A percentile compares a stretch with the other conserved stretches of the same genome.
phyloP scores from a whole-genome alignment of 2,888 invertebrate species.

The Scaptomyza tumidula region DNA sequence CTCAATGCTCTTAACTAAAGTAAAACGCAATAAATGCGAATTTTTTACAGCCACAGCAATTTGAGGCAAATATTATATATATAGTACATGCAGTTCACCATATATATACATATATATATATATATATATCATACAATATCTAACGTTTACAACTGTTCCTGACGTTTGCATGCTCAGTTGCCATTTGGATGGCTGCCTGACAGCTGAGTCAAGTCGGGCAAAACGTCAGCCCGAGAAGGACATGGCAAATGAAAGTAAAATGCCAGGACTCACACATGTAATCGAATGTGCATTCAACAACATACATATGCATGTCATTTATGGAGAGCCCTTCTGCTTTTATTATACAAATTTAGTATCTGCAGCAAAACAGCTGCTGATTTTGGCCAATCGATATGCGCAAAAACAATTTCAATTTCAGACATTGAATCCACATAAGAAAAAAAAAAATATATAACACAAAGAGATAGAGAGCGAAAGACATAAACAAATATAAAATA shows the following conservation, averaged over 20 bases:
- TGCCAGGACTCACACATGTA: constrained; percentile 34
- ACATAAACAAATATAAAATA: constrained; percentile 44
- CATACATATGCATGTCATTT: background rate
- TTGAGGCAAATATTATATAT: constrained; percentile 6
- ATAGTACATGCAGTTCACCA: constrained; percentile 22
- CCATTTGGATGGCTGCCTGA: constrained; percentile 75
- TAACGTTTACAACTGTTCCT: constrained; percentile 64
- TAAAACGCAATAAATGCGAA: constrained; percentile 35
- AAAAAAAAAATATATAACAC: background rate
- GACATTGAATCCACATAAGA: constrained; percentile 22
- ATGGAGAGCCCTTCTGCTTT: constrained; percentile 8
- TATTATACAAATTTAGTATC: constrained; percentile 35
- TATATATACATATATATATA: constrained; percentile 15
- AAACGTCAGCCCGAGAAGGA: constrained; percentile 25
- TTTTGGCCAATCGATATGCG: constrained; percentile 65
- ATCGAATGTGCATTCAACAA: constrained; percentile 19
- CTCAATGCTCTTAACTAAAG: constrained; percentile 27
- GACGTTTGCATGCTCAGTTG: constrained; percentile 79
- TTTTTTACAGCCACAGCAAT: constrained; percentile 14
- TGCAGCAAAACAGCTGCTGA: constrained; percentile 71
- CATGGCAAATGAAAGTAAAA: constrained; percentile 64
- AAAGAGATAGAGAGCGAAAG: constrained; percentile 2
- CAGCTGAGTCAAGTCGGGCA: constrained; percentile 48
- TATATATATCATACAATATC: constrained; percentile 44
- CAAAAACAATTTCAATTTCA: constrained; percentile 43